Conservation (phyloP, 2,113 vertebrate species). For the Scolopax mira region DNA sequence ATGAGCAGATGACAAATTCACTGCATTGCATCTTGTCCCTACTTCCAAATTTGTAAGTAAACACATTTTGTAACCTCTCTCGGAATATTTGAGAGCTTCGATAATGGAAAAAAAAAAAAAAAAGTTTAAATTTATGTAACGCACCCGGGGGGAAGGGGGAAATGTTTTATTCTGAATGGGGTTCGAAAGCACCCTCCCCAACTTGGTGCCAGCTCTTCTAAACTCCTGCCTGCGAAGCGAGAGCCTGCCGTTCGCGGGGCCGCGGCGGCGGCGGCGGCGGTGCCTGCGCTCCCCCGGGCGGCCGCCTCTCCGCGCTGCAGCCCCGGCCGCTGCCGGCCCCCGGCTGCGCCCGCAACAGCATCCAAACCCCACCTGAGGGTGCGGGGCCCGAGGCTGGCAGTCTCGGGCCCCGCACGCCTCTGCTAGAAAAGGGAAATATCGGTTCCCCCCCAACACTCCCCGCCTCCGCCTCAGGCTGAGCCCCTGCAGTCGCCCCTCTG, state of each 20-base stretch:
- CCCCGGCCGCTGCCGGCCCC: conserved; percentile 18
- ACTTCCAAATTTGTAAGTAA: conserved; percentile 82
- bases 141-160: background rate
- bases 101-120: background rate
- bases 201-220: background rate
- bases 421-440: fast-evolving
- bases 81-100: conserved; percentile 48
- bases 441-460: fast-evolving
- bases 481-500: background rate
- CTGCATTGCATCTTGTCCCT: conserved; percentile 72
- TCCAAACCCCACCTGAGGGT: fast-evolving
- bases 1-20: conserved; percentile 82
- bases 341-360: background rate
- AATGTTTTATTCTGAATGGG: conserved; percentile 14
- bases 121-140: conserved; percentile 65
- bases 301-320: conserved; percentile 16
- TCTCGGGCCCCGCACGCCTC: too few species aligned
- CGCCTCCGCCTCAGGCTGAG: background rate
- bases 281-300: conserved; percentile 30
- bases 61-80: conserved; percentile 78
- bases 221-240: background rate
- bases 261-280: background rate
- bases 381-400: background rate
- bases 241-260: background rate
- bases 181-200: background rate